Evolutionary conservation across 2,888 invertebrate genomes (phyloP), one percentile per base, ranked within the genome.

Genomic region (Parapristionchus giblindavisi): DNA sequence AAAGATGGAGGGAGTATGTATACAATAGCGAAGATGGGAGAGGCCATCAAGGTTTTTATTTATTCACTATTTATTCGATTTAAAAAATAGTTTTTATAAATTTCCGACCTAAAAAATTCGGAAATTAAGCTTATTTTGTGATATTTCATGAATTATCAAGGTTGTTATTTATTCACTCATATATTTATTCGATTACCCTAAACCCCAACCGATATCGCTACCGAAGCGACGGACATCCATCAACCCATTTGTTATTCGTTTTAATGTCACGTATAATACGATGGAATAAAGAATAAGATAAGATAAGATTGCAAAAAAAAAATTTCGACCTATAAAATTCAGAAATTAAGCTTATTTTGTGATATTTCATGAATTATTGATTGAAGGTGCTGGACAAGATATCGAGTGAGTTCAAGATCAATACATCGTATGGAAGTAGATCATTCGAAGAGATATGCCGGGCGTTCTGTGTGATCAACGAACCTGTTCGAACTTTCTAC

Each of bases 401-500:
- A 51, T 82, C 82, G 8, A 63, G 77, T 36, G 77, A 84, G 17
- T 84, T 87, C 75, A 80, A 77, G 27, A 36, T 83, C 58, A 76
- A 79, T 38, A 82, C 81, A 2, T 36, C 74, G 0, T 34, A 66
- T 2, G 81, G 82, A 4, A 54, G 75, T 3, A 78, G 79, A 58
- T 78, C 80, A 29, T 87, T 85, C 75, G 78, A 80, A 21, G 77
- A 85, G 71, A 86, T 84, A 72, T 87, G 87, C 77, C 75, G 79
- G 17, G 85, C 85, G 21, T 87, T 87, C 75, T 87, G 87, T 65
- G 75, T 83, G 5, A 79, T 87, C 52, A 87, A 87, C 77, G 87
- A 87, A 65, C 87, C 87, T 27, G 81, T 87, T 48, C 79, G 85
- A 11, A 85, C 85, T 65, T 87, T 87, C 78, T 84, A 84, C 66